phyloP scores from a whole-genome alignment of 2,797 vertebrate species.

The Chaunax sp. region DNA sequence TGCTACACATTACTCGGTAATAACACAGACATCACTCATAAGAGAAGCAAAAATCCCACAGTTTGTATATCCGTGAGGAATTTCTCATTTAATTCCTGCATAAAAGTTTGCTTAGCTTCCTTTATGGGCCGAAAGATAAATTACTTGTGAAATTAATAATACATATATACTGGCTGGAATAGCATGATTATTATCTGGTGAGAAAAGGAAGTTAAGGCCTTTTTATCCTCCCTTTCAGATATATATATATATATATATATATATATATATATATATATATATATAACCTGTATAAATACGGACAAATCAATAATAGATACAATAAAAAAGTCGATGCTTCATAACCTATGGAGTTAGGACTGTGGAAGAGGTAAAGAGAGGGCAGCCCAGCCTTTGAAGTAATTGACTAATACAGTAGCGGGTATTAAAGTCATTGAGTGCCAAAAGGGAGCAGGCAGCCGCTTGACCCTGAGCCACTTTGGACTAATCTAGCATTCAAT shows the following conservation, averaged over 20 bases:
- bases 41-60: no score
- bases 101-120: background rate
- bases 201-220: background rate
- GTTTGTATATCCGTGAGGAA: no score
- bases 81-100: background rate
- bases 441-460: constrained; percentile 99
- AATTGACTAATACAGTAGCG: constrained; percentile 99
- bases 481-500: constrained; percentile 99
- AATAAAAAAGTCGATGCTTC: constrained; percentile 63
- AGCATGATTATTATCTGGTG: background rate
- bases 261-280: constrained; percentile 40
- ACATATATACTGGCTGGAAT: background rate
- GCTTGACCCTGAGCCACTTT: constrained; percentile 99
- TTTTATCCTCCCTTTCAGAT: background rate
- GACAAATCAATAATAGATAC: constrained; percentile 61
- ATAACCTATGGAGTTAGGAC: constrained; percentile 50
- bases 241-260: constrained; percentile 33
- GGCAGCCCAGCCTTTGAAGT: constrained; percentile 93
- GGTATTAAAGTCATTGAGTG: constrained; percentile 99
- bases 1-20: no score
- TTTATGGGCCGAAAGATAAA: background rate
- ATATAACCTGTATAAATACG: constrained; percentile 53
- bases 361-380: constrained; percentile 68
- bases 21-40: no score
- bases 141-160: background rate